Evolutionary conservation across 2,888 invertebrate genomes (phyloP), one percentile per base, ranked within the genome.

Genomic region (Pristionchus fissidentatus): DNA sequence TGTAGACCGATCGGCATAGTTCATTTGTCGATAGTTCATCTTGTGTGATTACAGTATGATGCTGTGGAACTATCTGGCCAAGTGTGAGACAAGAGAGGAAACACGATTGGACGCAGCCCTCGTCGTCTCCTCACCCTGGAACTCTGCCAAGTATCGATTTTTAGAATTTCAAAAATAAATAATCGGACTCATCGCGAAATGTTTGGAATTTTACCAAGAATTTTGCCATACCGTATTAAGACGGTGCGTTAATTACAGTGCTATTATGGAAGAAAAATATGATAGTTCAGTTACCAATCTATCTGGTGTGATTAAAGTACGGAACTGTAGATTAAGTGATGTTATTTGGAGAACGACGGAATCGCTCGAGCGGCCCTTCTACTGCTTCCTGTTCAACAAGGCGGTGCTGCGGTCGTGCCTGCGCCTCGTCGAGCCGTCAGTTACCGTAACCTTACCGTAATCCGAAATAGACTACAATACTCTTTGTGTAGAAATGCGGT

Each of bases 81-180:
- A 70, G 38, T 85, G 86, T 83, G 66, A 83, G 43, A 15, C 75
- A 5, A 84, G 84, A 0, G 94, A 94, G 86, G 66, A 86, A 13
- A 93, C 94, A 85, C 95, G 95, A 79, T 92, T 96, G 84, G 93
- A 94, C 85, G 95, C 95, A 26, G 95, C 95, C 62, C 95, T 96
- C 93, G 94, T 95, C 73, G 95, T 96, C 86, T 96, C 96, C 5
- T 95, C 95, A 84, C 96, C 96, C 46, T 96, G 96, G 95, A 95
- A 96, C 93, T 95, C 96, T 94, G 91, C 92, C 84, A 83, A 84
- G 85, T 35, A 49, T 19, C 52, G 52, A 49, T 49, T 15, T 19
- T 49, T n/a, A n/a, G n/a, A n/a, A n/a, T n/a, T n/a, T n/a, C n/a
- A n/a, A n/a, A n/a, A n/a, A n/a, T n/a, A n/a, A n/a, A n/a, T n/a